Evolutionary conservation across 2,888 invertebrate species (phyloP).

Genomic region (Conops quadrifasciatus): DNA sequence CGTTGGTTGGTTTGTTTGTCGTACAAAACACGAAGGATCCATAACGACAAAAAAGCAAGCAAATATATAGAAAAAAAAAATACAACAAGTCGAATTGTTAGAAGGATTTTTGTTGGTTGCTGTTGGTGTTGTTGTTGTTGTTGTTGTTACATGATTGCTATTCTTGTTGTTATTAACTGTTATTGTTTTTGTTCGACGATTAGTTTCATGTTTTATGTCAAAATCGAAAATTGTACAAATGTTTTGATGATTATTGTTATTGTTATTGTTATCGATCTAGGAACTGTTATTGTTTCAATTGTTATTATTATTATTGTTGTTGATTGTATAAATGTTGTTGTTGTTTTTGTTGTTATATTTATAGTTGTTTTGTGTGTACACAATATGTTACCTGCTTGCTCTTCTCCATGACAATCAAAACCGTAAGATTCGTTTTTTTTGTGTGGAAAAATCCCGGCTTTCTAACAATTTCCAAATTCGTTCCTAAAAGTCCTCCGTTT

Average conservation of each 20-base stretch:
- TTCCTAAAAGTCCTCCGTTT: too few relatives aligned
- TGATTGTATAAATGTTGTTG: not conserved
- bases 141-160: not conserved
- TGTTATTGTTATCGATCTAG: slow-evolving; percentile 3
- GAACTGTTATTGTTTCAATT: not conserved
- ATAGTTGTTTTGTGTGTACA: not conserved
- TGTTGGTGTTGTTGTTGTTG: slow-evolving; percentile 6
- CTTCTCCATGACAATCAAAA: too few relatives aligned
- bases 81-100: too few relatives aligned
- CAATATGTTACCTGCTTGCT: too few relatives aligned
- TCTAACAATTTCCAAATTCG: too few relatives aligned
- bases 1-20: too few relatives aligned
- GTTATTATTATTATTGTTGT: not conserved
- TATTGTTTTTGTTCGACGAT: not conserved
- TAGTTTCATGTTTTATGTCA: not conserved
- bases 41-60: too few relatives aligned
- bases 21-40: too few relatives aligned
- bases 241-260: not conserved
- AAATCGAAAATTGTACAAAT: not conserved
- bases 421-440: too few relatives aligned
- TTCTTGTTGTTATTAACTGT: not conserved
- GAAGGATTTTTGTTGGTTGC: not conserved
- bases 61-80: too few relatives aligned
- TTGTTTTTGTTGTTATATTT: not conserved
- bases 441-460: too few relatives aligned